Conservation (phyloP, 2,888 invertebrate species). For the Agrilus cyanescens region DNA sequence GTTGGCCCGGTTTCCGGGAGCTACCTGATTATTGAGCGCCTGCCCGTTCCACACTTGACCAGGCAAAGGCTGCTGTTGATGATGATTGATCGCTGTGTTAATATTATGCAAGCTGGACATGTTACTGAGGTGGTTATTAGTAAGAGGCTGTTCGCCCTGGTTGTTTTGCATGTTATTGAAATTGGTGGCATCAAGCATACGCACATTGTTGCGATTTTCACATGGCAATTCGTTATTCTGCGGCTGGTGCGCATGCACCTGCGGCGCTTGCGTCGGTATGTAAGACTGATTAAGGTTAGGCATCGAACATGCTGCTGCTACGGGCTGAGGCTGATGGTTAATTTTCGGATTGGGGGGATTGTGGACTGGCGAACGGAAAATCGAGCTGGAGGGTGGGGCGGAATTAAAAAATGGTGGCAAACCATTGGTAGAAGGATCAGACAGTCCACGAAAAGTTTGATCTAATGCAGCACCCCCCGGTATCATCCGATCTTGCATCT, state of each 20-base stretch:
- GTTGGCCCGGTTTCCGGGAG: constrained; percentile 81
- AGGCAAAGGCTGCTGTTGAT: constrained; percentile 21
- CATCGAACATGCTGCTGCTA: constrained; percentile 29
- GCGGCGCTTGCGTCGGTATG: not conserved
- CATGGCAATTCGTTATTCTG: no score
- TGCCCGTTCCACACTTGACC: constrained; percentile 35
- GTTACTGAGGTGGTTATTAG: no score
- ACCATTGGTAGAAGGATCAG: no score
- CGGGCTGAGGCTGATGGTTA: constrained; percentile 17
- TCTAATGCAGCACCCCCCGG: constrained; percentile 2
- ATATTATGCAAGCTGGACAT: no score
- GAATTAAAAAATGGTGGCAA: constrained; percentile 2
- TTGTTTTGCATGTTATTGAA: no score
- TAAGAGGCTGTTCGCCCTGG: no score
- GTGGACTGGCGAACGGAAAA: constrained; percentile 10
- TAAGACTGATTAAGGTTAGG: constrained; percentile 30
- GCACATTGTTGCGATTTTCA: no score
- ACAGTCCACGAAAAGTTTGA: no score
- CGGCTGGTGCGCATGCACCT: no score
- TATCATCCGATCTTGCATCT: constrained; percentile 20
- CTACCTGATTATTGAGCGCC: constrained; percentile 78
- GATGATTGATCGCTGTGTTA: no score
- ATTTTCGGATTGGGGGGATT: constrained; percentile 9
- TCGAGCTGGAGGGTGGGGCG: constrained; percentile 1
- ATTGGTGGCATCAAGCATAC: no score